A percentile compares a stretch with the other conserved stretches of the same genome.
Evolutionary conservation across 2,797 vertebrate genomes (phyloP).

Genomic region (Ispidina picta): DNA sequence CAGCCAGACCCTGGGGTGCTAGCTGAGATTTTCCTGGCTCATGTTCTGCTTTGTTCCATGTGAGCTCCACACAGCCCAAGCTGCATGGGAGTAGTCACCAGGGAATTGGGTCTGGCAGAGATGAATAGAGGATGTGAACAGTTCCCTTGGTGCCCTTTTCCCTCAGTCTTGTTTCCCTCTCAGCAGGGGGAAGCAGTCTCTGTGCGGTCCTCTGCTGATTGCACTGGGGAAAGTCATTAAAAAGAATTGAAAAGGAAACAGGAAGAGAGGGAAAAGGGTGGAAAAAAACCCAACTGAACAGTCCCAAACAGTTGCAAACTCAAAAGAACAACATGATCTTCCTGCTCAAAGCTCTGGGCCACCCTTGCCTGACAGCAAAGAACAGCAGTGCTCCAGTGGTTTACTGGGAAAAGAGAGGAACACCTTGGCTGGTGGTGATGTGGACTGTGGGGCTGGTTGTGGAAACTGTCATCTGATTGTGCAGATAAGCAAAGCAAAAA

Average conservation of each 20-base stretch:
- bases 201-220: constrained; percentile 60
- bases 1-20: background rate
- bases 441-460: background rate
- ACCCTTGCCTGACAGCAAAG: background rate
- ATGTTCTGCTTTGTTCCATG: constrained; percentile 34
- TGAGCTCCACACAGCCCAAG: constrained; percentile 31
- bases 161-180: constrained; percentile 74
- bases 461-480: background rate
- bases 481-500: background rate
- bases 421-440: background rate
- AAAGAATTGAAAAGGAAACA: constrained; percentile 69
- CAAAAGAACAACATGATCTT: constrained; percentile 46
- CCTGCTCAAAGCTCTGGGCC: background rate
- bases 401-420: background rate
- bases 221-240: constrained; percentile 65
- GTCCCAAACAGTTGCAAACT: constrained; percentile 53
- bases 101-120: constrained; percentile 58
- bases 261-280: background rate
- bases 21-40: background rate
- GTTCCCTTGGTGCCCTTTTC: constrained; percentile 75
- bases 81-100: constrained; percentile 30
- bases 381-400: background rate
- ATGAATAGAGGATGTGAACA: constrained; percentile 63
- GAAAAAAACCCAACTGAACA: background rate
- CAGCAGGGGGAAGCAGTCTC: constrained; percentile 71